Percentiles rank a stretch among this genome's conserved stretches.
Conservation (phyloP, 2,113 vertebrate species). For the Callocephalon fimbriatum region DNA sequence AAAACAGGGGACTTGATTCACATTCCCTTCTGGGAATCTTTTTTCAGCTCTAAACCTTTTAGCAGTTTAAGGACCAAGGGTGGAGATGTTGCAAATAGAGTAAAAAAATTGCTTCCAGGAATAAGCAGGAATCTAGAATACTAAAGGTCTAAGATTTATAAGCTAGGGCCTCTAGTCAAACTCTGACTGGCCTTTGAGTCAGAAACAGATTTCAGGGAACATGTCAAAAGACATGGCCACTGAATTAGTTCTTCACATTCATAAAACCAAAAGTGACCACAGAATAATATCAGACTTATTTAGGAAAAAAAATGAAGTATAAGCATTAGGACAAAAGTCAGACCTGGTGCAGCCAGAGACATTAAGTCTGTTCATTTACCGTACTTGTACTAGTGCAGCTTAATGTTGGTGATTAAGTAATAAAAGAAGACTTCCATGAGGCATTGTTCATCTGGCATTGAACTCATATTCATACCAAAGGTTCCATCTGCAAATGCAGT, state of each 20-base stretch:
- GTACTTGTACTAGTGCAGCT: not conserved
- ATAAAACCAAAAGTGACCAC: not conserved
- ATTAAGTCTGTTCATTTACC: not conserved
- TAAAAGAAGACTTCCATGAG: not conserved
- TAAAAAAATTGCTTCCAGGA: not conserved
- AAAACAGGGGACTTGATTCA: not conserved
- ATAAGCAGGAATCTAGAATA: not conserved
- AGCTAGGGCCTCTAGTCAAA: not conserved
- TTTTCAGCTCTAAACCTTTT: not conserved
- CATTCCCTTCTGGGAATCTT: not conserved
- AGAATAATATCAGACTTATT: not conserved
- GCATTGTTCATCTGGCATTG: not conserved
- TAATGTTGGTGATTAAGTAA: not conserved
- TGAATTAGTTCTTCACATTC: not conserved
- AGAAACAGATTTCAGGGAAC: not conserved
- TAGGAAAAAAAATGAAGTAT: not conserved
- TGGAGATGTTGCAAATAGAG: not conserved
- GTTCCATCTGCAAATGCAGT: not conserved
- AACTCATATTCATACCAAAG: not conserved
- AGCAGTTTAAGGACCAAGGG: not conserved
- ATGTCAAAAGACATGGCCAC: not conserved
- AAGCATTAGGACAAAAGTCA: not conserved
- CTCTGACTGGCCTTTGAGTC: not conserved
- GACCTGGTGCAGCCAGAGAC: not conserved
- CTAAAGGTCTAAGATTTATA: not conserved